Conservation (phyloP, 2,113 vertebrate genomes). For the Triplophysa dalaica region DNA sequence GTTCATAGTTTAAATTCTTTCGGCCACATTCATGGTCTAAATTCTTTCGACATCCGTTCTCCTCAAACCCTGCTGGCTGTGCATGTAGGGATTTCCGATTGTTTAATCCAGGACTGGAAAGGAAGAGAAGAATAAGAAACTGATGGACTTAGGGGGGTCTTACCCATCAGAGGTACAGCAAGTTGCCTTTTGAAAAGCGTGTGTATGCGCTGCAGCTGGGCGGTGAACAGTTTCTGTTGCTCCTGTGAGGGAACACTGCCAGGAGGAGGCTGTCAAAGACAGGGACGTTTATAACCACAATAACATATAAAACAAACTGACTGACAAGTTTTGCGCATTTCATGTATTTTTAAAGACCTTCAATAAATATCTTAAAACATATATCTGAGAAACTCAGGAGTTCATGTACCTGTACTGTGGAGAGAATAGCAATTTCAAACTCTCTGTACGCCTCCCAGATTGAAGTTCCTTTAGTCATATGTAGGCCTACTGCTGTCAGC, state of each 20-base stretch:
- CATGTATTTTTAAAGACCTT: neutral
- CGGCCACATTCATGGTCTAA: neutral
- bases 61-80: neutral
- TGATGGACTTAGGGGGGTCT: constrained; percentile 52
- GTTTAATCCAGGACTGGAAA: constrained; percentile 6
- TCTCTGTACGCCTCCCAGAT: constrained; percentile 95
- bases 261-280: constrained; percentile 81
- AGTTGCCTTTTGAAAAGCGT: constrained; percentile 90
- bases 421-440: constrained; percentile 91
- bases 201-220: constrained; percentile 89
- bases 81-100: neutral
- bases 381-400: neutral
- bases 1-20: constrained; percentile 22
- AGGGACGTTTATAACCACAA: neutral
- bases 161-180: constrained; percentile 89
- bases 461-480: constrained; percentile 87
- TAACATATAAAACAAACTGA: neutral
- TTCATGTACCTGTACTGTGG: constrained; percentile 85
- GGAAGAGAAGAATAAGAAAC: neutral
- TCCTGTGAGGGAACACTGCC: constrained; percentile 82
- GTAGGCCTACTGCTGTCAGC: constrained; percentile 87
- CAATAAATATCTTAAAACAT: neutral
- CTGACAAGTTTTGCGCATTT: neutral
- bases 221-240: constrained; percentile 84
- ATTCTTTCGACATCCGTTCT: constrained; percentile 22